Evolutionary conservation across 2,797 vertebrate genomes (phyloP), one percentile per base, ranked within the genome.

Genomic region (Diplodus puntazzo): DNA sequence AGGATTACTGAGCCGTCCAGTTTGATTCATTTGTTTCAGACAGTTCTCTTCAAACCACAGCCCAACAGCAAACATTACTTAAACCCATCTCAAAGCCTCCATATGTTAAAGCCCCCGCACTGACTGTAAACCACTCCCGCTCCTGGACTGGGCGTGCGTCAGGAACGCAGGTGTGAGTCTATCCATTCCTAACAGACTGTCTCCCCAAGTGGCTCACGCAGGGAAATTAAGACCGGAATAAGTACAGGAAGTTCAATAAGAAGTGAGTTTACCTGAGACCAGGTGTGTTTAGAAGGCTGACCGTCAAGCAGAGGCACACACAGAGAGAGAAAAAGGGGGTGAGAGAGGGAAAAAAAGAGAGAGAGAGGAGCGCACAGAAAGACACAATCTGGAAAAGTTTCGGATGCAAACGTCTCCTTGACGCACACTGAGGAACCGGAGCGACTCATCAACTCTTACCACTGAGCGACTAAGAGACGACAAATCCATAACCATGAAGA

Each of bases 111-210:
- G 30, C 75, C 70, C 42, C 55, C 77, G 11, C 77, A 8, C 21
- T 8, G 54, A 75, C 79, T 74, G 75, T 78, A 83, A 88, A 92
- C 90, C 91, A 81, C 91, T 92, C 92, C 93, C 90, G 88, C 88
- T 84, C 81, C 83, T 67, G 81, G 69, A 73, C 79, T 70, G 92
- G 89, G 91, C 90, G 89, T 92, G 92, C 79, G 85, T 85, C 79
- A 81, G 77, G 81, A 85, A 88, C 80, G 84, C 92, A 94, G 92
- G 92, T 92, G 89, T 75, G 91, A 88, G 74, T 72, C 74, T 76
- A 23, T 84, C 63, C 80, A 66, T 83, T 90, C 77, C 79, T 73
- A 75, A 9, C 46, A 77, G 69, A 64, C 70, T 63, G 79, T 71
- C 81, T 82, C 72, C 69, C 14, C 43, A 58, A 87, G 75, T 62